Percentiles rank a stretch among this genome's conserved stretches.
Evolutionary conservation across 2,113 vertebrate genomes (phyloP).

Genomic region (Synchiropus splendidus): DNA sequence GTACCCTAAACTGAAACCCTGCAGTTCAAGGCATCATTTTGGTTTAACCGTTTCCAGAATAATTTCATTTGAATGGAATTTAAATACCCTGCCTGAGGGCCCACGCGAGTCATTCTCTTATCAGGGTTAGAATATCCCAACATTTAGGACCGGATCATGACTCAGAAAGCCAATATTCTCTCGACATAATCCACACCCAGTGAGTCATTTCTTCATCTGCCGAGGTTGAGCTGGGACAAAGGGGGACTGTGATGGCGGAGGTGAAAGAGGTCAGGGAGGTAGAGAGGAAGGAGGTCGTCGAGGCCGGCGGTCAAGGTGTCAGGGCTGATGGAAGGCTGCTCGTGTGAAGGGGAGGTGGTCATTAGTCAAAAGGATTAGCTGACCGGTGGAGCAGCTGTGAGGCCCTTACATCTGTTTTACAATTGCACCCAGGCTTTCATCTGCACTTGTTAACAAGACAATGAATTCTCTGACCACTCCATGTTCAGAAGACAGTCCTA

Average conservation of each 20-base stretch:
- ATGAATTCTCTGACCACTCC: constrained; percentile 58
- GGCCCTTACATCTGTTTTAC: constrained; percentile 73
- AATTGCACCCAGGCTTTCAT: constrained; percentile 68
- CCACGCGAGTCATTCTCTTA: no score
- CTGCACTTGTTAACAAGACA: constrained; percentile 64
- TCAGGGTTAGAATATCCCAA: no score
- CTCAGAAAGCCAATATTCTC: no score
- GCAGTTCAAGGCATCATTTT: no score
- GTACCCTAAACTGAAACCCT: no score
- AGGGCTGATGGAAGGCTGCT: constrained; percentile 40
- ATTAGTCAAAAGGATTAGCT: constrained; percentile 70
- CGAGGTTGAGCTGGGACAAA: constrained; percentile 41
- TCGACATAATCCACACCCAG: no score
- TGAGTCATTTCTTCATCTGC: no score
- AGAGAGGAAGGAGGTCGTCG: constrained; percentile 10
- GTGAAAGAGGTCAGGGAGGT: constrained; percentile 47
- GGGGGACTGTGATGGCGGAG: constrained; percentile 45
- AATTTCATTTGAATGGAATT: no score
- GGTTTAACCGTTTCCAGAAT: no score
- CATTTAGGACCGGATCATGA: no score
- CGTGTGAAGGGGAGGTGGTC: constrained; percentile 19
- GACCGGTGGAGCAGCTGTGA: constrained; percentile 67
- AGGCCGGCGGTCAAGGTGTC: constrained; percentile 38
- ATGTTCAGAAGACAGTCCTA: constrained; percentile 48
- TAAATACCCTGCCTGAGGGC: no score